phyloP scores from a whole-genome alignment of 2,888 invertebrate genomes.

The Punctoribates punctum region DNA sequence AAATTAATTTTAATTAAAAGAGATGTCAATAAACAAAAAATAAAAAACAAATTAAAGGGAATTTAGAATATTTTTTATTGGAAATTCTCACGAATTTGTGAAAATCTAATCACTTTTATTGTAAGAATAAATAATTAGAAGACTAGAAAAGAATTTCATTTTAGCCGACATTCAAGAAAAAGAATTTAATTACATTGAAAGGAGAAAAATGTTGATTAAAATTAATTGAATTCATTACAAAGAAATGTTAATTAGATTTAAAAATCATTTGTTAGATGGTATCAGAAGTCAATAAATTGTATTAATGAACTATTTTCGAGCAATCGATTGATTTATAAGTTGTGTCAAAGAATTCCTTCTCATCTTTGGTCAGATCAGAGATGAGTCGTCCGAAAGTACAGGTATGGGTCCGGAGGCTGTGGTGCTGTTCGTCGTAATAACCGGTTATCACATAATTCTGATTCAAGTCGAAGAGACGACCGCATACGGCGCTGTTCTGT shows the following conservation, averaged over 20 bases:
- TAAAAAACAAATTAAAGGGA: too few relatives aligned
- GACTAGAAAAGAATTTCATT: too few relatives aligned
- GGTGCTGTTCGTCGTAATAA: neutral
- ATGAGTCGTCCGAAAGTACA: conserved; percentile 1
- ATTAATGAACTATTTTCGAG: neutral
- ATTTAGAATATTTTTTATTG: too few relatives aligned
- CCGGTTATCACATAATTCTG: conserved; percentile 18
- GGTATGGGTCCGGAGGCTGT: neutral
- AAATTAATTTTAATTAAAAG: too few relatives aligned
- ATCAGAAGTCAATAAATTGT: neutral
- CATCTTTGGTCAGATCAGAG: neutral
- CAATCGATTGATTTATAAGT: neutral
- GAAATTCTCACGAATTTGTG: too few relatives aligned
- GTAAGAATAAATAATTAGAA: too few relatives aligned
- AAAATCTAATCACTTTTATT: too few relatives aligned
- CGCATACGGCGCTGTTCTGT: neutral
- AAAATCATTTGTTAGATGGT: too few relatives aligned
- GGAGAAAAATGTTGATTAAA: neutral
- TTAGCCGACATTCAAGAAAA: too few relatives aligned
- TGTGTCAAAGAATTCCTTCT: neutral
- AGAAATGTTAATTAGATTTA: neutral
- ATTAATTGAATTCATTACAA: neutral
- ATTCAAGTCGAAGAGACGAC: neutral
- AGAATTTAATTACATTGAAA: too few relatives aligned
- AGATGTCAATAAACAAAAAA: too few relatives aligned